Evolutionary conservation across 2,797 vertebrate species (phyloP).

Genomic region (Argentina silus): DNA sequence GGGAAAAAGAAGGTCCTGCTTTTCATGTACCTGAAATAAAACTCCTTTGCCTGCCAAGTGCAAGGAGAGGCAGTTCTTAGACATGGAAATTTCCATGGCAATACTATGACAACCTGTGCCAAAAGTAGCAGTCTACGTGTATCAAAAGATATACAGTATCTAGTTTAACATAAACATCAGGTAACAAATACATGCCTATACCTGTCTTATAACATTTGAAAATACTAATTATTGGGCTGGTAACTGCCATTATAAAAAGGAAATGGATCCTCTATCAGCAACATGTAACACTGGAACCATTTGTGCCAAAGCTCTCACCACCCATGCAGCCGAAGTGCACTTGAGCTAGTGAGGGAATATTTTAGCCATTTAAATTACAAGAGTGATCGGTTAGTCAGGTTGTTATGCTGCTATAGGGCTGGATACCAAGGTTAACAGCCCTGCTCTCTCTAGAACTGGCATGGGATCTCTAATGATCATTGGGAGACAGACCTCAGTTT

Average conservation of each 20-base stretch:
- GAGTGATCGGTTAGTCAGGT: conserved; percentile 30
- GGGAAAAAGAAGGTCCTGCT: conserved; percentile 16
- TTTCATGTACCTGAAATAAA: conserved; percentile 61
- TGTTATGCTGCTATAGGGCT: conserved; percentile 17
- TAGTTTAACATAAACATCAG: not conserved
- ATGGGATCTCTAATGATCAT: conserved; percentile 50
- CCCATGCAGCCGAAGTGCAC: conserved; percentile 28
- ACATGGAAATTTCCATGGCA: conserved; percentile 21
- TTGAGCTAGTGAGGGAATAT: conserved; percentile 45
- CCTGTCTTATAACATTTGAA: not conserved
- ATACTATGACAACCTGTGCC: conserved; percentile 7
- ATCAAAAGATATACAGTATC: not conserved
- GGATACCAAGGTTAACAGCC: conserved; percentile 57
- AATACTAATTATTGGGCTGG: not conserved
- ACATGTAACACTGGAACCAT: not conserved
- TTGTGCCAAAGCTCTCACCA: conserved; percentile 35
- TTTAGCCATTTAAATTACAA: conserved; percentile 30
- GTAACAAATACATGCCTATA: not conserved
- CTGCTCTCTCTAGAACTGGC: conserved; percentile 41
- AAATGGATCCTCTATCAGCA: not conserved
- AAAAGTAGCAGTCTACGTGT: not conserved
- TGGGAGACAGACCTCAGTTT: conserved; percentile 31
- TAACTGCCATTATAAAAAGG: not conserved
- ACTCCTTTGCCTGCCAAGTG: conserved; percentile 24
- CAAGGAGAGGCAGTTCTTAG: conserved; percentile 26